phyloP scores from a whole-genome alignment of 2,797 vertebrate species.

The Tauraco hartlaubi region DNA sequence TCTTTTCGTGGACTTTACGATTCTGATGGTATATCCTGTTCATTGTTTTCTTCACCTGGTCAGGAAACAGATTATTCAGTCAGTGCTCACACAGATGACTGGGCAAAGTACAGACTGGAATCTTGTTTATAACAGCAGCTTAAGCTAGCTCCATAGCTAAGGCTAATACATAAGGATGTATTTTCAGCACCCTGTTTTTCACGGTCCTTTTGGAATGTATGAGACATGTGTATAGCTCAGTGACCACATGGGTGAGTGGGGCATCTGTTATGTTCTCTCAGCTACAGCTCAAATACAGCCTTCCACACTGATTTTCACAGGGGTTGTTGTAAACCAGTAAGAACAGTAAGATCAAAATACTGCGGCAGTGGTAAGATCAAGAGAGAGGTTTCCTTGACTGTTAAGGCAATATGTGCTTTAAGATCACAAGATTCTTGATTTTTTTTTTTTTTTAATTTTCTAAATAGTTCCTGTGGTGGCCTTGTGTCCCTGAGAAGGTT shows the following conservation, averaged over 20 bases:
- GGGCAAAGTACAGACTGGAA: constrained; percentile 32
- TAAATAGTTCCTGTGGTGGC: background rate
- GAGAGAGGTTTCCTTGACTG: background rate
- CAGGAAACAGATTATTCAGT: constrained; percentile 9
- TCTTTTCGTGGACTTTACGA: constrained; percentile 90
- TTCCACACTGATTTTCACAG: background rate
- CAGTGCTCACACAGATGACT: background rate
- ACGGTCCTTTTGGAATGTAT: constrained; percentile 16
- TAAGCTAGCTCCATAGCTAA: constrained; percentile 28
- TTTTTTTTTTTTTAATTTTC: background rate
- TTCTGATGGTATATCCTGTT: constrained; percentile 98
- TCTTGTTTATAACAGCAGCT: constrained; percentile 32
- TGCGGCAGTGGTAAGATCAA: background rate
- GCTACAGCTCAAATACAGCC: background rate
- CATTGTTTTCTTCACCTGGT: constrained; percentile 90
- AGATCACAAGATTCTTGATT: too few relatives aligned
- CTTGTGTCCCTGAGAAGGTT: background rate
- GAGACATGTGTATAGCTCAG: constrained; percentile 12
- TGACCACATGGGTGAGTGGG: background rate
- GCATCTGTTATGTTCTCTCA: constrained; percentile 26
- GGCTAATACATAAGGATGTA: constrained; percentile 24
- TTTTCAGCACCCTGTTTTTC: constrained; percentile 53
- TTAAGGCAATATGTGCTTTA: background rate
- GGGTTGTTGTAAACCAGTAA: background rate
- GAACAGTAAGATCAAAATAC: background rate